These are phyloP conservation scores for Geodia barretti DNA, from an alignment of 37 sponge, comb jelly and placozoan genomes.

Conservation along the genomic window DNA sequence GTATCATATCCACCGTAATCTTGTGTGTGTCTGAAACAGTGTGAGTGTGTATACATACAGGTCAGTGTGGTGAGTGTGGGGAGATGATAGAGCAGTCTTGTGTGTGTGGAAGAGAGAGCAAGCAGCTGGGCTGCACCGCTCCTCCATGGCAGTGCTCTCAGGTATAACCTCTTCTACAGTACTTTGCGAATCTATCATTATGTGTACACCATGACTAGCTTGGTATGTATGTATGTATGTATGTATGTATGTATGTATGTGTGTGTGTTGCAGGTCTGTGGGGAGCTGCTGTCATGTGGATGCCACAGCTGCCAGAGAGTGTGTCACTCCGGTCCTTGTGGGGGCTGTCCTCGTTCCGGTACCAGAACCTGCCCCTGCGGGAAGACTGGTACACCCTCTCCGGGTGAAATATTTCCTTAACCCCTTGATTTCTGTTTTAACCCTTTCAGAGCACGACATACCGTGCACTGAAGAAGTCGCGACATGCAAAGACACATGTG, in stretches of 20 bases:
- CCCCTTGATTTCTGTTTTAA: too few relatives aligned
- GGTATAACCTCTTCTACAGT: constrained; percentile 38
- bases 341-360: constrained; percentile 72
- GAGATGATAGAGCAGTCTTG: constrained; percentile 51
- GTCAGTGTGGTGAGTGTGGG: constrained; percentile 70
- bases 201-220: too few relatives aligned
- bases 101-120: constrained; percentile 68
- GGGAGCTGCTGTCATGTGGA: constrained; percentile 49
- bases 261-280: constrained; percentile 46
- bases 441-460: constrained; percentile 23
- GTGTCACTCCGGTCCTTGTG: constrained; percentile 88
- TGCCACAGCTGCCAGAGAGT: constrained; percentile 51
- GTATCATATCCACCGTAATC: too few relatives aligned
- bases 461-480: constrained; percentile 82
- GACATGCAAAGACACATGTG: constrained; percentile 88
- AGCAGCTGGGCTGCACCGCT: constrained; percentile 48
- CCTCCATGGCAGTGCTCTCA: constrained; percentile 78
- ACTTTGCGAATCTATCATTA: too few relatives aligned
- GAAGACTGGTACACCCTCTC: constrained; percentile 66
- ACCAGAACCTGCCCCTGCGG: constrained; percentile 88
- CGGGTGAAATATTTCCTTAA: too few relatives aligned
- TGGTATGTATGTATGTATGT: too few relatives aligned
- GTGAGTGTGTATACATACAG: constrained; percentile 49
- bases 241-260: too few relatives aligned
- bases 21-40: too few relatives aligned